Evolutionary conservation across 37 sponge, comb jelly and placozoan species (phyloP).

Genomic region (Dysidea cf. avara): DNA sequence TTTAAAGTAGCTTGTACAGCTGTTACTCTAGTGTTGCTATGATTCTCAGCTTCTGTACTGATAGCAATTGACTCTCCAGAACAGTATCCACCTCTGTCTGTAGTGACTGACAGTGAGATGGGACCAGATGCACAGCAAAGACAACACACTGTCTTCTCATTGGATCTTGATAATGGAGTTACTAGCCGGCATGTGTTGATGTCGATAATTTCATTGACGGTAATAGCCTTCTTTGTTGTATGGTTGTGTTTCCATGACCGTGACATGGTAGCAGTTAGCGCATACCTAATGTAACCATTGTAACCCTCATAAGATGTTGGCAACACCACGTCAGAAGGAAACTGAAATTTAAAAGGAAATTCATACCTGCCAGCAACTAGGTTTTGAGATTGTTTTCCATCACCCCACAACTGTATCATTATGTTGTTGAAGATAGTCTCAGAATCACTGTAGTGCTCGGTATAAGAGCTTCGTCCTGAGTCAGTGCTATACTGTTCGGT

Average conservation of each 20-base stretch:
- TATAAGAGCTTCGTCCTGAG: slow-evolving; percentile 19
- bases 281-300: slow-evolving; percentile 56
- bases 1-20: slow-evolving; percentile 28
- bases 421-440: too few species aligned
- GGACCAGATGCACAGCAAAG: slow-evolving; percentile 75
- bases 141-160: slow-evolving; percentile 60
- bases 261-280: slow-evolving; percentile 39
- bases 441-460: slow-evolving; percentile 31
- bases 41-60: slow-evolving; percentile 38
- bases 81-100: slow-evolving; percentile 58
- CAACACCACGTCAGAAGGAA: slow-evolving; percentile 18
- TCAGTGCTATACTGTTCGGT: slow-evolving; percentile 36
- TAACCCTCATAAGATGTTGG: slow-evolving; percentile 25
- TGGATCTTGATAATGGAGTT: slow-evolving; percentile 12
- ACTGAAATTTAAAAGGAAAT: slow-evolving; percentile 35
- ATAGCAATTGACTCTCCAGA: slow-evolving; percentile 42
- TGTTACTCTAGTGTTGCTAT: slow-evolving; percentile 26
- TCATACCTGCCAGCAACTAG: slow-evolving; percentile 33
- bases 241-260: slow-evolving; percentile 59
- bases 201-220: slow-evolving; percentile 36
- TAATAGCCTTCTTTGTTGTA: slow-evolving; percentile 13
- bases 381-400: neutral
- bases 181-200: slow-evolving; percentile 36
- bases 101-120: slow-evolving; percentile 36
- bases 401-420: slow-evolving; percentile 24